Evolutionary conservation across 2,797 vertebrate species (phyloP).

Genomic region (Pipistrellus pipistrellus): DNA sequence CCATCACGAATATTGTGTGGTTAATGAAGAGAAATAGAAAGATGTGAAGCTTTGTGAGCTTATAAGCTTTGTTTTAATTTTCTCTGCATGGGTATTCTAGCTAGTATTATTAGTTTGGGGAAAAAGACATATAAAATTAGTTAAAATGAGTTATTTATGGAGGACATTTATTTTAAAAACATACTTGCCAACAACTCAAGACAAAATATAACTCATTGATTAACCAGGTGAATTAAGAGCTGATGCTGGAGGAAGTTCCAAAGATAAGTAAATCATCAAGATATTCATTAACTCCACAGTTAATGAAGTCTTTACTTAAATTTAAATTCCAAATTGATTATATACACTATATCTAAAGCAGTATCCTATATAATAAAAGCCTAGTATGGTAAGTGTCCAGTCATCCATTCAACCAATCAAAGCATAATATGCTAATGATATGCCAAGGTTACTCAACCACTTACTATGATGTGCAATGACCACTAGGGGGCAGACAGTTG

Average conservation of each 20-base stretch:
- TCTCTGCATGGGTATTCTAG: neutral
- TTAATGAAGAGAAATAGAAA: neutral
- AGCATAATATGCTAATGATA: too few species aligned
- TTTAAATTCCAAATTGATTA: neutral
- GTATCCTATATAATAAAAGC: neutral
- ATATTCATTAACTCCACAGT: too few species aligned
- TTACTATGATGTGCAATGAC: too few species aligned
- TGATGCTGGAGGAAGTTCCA: neutral
- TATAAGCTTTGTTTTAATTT: neutral
- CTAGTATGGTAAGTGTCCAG: too few species aligned
- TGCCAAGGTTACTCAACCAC: too few species aligned
- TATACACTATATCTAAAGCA: neutral
- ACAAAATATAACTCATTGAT: neutral
- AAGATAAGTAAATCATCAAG: neutral
- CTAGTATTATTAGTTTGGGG: neutral
- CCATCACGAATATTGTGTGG: too few species aligned
- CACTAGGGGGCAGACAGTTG: too few species aligned
- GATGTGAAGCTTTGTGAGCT: fast-evolving
- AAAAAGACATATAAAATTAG: neutral
- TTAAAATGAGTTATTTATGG: slow-evolving; percentile 24
- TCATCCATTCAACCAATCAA: too few species aligned
- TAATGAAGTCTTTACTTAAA: neutral
- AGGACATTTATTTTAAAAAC: neutral
- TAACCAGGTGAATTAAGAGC: neutral
- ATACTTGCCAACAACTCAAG: neutral